Evolutionary conservation across 2,797 vertebrate genomes (phyloP).

Genomic region (Dicrostonyx torquatus): DNA sequence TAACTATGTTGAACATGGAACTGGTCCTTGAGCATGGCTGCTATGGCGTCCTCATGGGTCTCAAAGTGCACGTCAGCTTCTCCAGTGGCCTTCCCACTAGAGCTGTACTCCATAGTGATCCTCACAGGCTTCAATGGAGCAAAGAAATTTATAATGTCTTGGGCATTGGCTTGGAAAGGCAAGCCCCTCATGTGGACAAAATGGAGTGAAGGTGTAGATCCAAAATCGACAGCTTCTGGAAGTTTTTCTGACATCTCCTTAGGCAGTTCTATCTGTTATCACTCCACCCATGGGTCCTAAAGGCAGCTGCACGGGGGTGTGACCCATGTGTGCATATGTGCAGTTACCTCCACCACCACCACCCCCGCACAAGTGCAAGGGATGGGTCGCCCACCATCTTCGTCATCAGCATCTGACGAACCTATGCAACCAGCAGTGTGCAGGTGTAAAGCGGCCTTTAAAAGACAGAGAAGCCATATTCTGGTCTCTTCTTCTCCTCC

Average conservation of each 20-base stretch:
- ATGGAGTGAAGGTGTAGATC: slow-evolving; percentile 64
- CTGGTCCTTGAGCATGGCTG: slow-evolving; percentile 92
- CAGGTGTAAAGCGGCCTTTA: too few relatives aligned
- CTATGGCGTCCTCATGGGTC: slow-evolving; percentile 87
- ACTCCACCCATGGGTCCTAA: too few relatives aligned
- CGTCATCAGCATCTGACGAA: too few relatives aligned
- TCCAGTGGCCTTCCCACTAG: slow-evolving; percentile 88
- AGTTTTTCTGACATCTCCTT: slow-evolving; percentile 79
- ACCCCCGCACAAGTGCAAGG: too few relatives aligned
- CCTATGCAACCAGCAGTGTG: too few relatives aligned
- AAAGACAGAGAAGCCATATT: too few relatives aligned
- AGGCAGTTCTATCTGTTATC: slow-evolving; percentile 41
- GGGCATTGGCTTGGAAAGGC: slow-evolving; percentile 89
- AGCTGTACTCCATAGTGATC: slow-evolving; percentile 91
- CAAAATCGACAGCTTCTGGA: slow-evolving; percentile 65
- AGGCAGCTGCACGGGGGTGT: too few relatives aligned
- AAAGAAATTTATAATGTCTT: slow-evolving; percentile 94
- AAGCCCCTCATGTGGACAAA: slow-evolving; percentile 93
- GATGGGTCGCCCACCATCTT: too few relatives aligned
- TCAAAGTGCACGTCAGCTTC: slow-evolving; percentile 91
- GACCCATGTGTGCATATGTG: too few relatives aligned
- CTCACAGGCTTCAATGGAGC: slow-evolving; percentile 88
- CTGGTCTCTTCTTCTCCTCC: too few relatives aligned
- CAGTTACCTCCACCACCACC: too few relatives aligned
- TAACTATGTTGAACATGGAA: slow-evolving; percentile 88